These are phyloP conservation scores for Hofmannophila pseudospretella DNA, from an alignment of 2,888 invertebrate genomes.

Conservation along the genomic window DNA sequence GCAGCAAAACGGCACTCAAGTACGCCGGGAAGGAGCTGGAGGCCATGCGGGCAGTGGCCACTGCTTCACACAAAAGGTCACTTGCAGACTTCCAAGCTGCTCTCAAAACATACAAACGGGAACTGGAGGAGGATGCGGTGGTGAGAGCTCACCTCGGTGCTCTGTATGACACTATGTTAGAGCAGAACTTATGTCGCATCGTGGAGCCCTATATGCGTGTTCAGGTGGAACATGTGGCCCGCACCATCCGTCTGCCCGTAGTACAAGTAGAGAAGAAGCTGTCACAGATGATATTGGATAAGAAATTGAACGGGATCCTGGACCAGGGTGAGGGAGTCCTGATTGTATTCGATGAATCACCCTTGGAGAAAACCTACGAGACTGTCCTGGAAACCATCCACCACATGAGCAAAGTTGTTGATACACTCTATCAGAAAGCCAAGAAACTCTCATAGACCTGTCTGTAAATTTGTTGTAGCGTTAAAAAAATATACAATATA, in stretches of 20 bases:
- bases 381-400: conserved; percentile 98
- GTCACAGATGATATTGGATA: conserved; percentile 99
- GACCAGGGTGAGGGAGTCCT: conserved; percentile 99
- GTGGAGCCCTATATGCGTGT: conserved; percentile 99
- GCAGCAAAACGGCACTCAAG: conserved; percentile 97
- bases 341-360: conserved; percentile 97
- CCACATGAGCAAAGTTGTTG: conserved; percentile 99
- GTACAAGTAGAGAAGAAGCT: conserved; percentile 98
- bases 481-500: conserved; percentile 48
- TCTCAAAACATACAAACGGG: conserved; percentile 89
- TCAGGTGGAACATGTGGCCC: conserved; percentile 94
- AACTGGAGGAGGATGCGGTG: conserved; percentile 97
- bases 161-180: conserved; percentile 98
- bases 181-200: conserved; percentile 98
- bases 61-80: conserved; percentile 97
- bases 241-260: conserved; percentile 92
- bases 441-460: conserved; percentile 93
- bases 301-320: conserved; percentile 97
- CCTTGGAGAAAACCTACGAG: conserved; percentile 97
- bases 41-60: conserved; percentile 98
- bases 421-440: conserved; percentile 98
- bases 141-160: conserved; percentile 98
- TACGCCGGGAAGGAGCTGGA: conserved; percentile 97
- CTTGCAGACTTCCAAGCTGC: conserved; percentile 97
- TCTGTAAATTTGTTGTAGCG: conserved; percentile 67